A percentile compares a stretch with the other conserved stretches of the same genome.
phyloP scores from a whole-genome alignment of 2,888 invertebrate genomes.

The Hypolimnas misippus region DNA sequence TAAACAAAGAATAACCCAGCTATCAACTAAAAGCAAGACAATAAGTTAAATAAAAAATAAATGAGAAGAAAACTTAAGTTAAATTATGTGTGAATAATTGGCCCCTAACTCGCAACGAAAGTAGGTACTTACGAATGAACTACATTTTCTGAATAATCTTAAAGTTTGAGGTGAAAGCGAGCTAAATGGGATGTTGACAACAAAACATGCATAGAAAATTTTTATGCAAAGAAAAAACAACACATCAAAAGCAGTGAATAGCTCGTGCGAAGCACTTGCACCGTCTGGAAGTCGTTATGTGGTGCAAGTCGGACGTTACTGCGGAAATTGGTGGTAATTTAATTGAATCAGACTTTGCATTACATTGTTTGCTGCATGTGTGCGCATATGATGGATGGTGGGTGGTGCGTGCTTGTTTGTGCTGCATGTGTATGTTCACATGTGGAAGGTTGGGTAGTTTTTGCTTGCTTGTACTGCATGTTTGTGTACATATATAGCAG shows the following conservation, averaged over 20 bases:
- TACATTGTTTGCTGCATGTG: too few species aligned
- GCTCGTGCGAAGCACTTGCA: slow-evolving; percentile 44
- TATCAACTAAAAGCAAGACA: background rate
- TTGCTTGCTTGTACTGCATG: too few species aligned
- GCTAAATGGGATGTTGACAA: slow-evolving; percentile 18
- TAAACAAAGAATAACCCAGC: too few species aligned
- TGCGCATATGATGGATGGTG: too few species aligned
- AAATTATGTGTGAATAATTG: slow-evolving; percentile 3
- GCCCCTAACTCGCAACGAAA: background rate
- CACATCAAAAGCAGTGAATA: slow-evolving; percentile 37
- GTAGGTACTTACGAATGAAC: background rate
- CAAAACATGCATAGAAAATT: slow-evolving; percentile 25
- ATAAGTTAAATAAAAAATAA: background rate
- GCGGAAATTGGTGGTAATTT: background rate
- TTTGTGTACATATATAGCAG: too few species aligned
- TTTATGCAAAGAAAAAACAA: slow-evolving; percentile 30
- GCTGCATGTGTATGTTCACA: too few species aligned
- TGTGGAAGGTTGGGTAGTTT: too few species aligned
- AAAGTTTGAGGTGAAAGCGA: background rate
- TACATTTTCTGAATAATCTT: background rate
- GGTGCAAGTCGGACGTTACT: slow-evolving; percentile 24
- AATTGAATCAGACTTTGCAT: background rate
- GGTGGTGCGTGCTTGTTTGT: too few species aligned
- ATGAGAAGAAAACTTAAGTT: background rate
- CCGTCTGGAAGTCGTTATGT: slow-evolving; percentile 39